These are phyloP conservation scores for Chironomus striatipennis DNA, from an alignment of 1,140 invertebrate genomes.

Conservation along the genomic window DNA sequence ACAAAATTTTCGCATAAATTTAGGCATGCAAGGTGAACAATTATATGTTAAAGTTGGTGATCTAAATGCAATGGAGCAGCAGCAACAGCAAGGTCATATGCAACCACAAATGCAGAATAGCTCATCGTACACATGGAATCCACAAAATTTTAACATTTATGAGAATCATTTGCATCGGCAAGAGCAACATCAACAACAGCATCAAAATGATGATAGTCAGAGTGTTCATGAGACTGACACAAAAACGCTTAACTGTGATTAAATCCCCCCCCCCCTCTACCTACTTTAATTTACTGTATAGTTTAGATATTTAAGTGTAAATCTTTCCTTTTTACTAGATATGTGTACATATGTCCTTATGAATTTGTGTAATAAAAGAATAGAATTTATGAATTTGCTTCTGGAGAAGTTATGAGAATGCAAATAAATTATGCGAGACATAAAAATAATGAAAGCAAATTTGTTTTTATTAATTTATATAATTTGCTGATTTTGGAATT, in stretches of 20 bases:
- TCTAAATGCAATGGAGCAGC: conserved; percentile 26
- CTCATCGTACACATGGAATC: neutral
- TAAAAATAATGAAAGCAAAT: too few species aligned
- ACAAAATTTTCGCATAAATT: conserved; percentile 25
- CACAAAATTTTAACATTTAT: conserved; percentile 21
- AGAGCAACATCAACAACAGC: neutral
- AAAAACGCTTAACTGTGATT: conserved; percentile 3
- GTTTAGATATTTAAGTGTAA: too few species aligned
- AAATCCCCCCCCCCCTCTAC: neutral
- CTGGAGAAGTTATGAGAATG: too few species aligned
- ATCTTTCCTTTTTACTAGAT: neutral
- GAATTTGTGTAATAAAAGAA: too few species aligned
- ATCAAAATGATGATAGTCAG: neutral
- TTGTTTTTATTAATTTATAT: too few species aligned
- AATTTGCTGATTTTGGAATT: too few species aligned
- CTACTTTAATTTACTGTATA: too few species aligned
- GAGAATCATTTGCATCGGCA: conserved; percentile 15
- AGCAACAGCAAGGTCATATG: neutral
- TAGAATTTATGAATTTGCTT: too few species aligned
- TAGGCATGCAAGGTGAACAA: conserved; percentile 25
- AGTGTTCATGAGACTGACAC: neutral
- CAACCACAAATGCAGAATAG: neutral
- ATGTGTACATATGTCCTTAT: neutral
- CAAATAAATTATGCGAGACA: too few species aligned
- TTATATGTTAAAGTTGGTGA: conserved; percentile 27